phyloP scores from a whole-genome alignment of 2,113 vertebrate genomes.

The Ranitomeya imitator region DNA sequence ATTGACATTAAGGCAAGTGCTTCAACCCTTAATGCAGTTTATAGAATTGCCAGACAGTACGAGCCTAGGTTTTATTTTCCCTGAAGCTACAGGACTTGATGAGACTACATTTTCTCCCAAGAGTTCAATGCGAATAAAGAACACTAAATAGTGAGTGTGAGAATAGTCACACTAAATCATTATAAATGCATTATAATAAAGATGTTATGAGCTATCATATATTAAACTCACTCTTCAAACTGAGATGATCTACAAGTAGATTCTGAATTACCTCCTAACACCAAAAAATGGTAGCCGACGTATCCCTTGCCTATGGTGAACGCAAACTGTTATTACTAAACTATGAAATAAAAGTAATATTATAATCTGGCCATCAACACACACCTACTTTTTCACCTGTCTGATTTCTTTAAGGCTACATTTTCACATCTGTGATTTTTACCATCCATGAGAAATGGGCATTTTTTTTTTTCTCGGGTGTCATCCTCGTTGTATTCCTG shows the following conservation, averaged over 20 bases:
- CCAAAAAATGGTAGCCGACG: background rate
- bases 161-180: conserved; percentile 81
- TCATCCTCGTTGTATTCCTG: too few species aligned
- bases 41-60: conserved; percentile 73
- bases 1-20: conserved; percentile 81
- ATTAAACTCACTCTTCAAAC: conserved; percentile 69
- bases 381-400: background rate
- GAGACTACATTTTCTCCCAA: conserved; percentile 75
- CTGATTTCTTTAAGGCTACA: background rate
- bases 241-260: conserved; percentile 24
- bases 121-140: conserved; percentile 55
- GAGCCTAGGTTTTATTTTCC: conserved; percentile 71
- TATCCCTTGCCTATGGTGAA: background rate
- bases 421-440: too few species aligned
- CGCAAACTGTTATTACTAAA: background rate
- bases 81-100: conserved; percentile 71
- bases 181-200: conserved; percentile 84
- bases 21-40: conserved; percentile 75
- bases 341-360: background rate
- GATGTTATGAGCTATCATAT: conserved; percentile 77
- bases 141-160: conserved; percentile 77
- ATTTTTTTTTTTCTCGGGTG: too few species aligned
- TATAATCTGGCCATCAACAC: background rate
- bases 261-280: conserved; percentile 14
- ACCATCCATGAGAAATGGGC: too few species aligned